These are phyloP conservation scores for Scelioninae gen. 1 DNA, from an alignment of 2,888 invertebrate species.

Conservation along the genomic window DNA sequence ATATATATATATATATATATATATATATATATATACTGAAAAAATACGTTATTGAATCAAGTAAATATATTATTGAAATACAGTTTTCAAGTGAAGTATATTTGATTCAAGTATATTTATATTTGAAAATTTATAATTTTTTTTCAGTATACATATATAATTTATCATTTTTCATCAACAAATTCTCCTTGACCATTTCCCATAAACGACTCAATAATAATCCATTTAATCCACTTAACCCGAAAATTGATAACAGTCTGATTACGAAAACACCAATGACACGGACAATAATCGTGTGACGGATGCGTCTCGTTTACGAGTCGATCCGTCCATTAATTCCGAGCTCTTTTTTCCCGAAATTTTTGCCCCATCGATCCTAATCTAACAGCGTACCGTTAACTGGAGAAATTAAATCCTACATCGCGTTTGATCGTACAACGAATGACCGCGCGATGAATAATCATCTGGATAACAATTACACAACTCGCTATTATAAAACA, in stretches of 20 bases:
- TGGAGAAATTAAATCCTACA: slow-evolving; percentile 12
- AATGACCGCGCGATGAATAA: slow-evolving; percentile 46
- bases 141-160: too few species aligned
- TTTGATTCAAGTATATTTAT: too few species aligned
- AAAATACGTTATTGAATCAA: too few species aligned
- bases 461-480: slow-evolving; percentile 56
- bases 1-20: too few species aligned
- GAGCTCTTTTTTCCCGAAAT: neutral
- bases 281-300: slow-evolving; percentile 46
- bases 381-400: slow-evolving; percentile 22
- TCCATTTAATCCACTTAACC: slow-evolving; percentile 24
- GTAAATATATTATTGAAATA: too few species aligned
- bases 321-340: slow-evolving; percentile 31
- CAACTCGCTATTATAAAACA: slow-evolving; percentile 56
- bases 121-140: too few species aligned
- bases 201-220: too few species aligned
- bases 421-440: slow-evolving; percentile 9
- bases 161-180: too few species aligned
- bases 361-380: neutral
- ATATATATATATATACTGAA: too few species aligned
- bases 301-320: slow-evolving; percentile 40
- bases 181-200: too few species aligned
- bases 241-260: slow-evolving; percentile 29
- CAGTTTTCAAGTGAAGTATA: too few species aligned
- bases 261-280: slow-evolving; percentile 35